Evolutionary conservation across 2,888 invertebrate genomes (phyloP).

Genomic region (Drosophila rubida): DNA sequence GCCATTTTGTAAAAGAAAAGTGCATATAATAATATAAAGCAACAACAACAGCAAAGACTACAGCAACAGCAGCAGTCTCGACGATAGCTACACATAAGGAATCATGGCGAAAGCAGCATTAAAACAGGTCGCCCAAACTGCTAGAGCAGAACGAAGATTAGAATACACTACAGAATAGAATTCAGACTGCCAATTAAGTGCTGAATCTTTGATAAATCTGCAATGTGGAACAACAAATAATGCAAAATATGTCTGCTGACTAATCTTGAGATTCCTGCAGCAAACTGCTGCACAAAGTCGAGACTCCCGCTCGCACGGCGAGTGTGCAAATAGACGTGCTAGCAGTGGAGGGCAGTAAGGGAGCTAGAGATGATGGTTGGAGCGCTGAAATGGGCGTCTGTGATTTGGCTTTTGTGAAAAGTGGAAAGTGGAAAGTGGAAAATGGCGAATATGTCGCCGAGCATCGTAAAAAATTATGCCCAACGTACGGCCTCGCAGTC

Average conservation of each 20-base stretch:
- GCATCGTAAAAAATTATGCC: conserved; percentile 81
- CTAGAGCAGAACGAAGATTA: conserved; percentile 8
- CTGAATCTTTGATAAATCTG: no score
- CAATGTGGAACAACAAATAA: no score
- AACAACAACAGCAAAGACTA: conserved; percentile 49
- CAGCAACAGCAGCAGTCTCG: conserved; percentile 27
- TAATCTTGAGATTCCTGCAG: no score
- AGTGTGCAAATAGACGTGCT: conserved; percentile 10
- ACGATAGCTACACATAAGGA: conserved; percentile 33
- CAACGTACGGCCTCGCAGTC: conserved; percentile 60
- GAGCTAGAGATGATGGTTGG: conserved; percentile 22
- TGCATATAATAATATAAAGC: conserved; percentile 79
- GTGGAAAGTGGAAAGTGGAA: conserved; percentile 63
- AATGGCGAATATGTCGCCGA: conserved; percentile 79
- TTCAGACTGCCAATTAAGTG: no score
- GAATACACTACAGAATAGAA: conserved; percentile 16
- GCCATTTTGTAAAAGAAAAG: conserved; percentile 81
- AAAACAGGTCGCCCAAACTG: conserved; percentile 34
- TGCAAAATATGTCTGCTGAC: no score
- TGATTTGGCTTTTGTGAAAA: conserved; percentile 72
- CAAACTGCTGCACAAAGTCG: conserved; percentile 1
- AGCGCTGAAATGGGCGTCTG: conserved; percentile 69
- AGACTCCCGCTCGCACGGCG: not conserved
- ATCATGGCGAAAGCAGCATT: conserved; percentile 65
- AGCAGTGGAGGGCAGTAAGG: not conserved